Base-by-base conservation (phyloP, 2,888 invertebrate genomes). In the Epinotia demarniana region DNA sequence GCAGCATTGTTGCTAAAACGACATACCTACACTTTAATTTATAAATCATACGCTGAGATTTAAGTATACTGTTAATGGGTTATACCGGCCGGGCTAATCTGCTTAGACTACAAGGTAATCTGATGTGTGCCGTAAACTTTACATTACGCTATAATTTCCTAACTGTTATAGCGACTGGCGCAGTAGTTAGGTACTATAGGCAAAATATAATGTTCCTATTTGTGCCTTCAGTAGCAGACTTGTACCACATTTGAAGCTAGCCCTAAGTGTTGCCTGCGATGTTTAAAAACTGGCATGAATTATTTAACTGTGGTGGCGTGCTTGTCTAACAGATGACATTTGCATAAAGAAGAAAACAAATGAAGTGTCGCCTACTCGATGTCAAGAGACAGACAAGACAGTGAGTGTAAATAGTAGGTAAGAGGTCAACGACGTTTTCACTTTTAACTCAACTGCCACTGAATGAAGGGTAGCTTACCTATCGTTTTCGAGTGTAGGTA, bases 341-440 rank as follows among this genome's bases (percentile, higher is more conserved):
- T 69, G 58, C 69, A 60, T 69, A 46, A 57, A 69, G 43, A 69
- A 60, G 69, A 69, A 69, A 69, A 69, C 43, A 69, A 68, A 58
- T 43, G 68, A 43, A 60, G 33, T n/a, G 58, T 69, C 23, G 18
- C 43, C 16, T 67, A 19, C 39, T 43, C 18, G n/a, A 57, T 39
- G 19, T 68, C 19, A 68, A 19, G 9, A 58, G n/a, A 39, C n/a
- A 18, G 23, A 46, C 19, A 39, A 39, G 27, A 27, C 11, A 4
- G 55, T n/a, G 55, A 6, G 39, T 55, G 49, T 53, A 67, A 18
- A 57, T 19, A 58, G 43, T 58, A 43, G 46, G 43, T 58, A 43
- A 68, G 58, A 43, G 57, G 58, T 68, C 23, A 68, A 68, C 39
- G 67, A 57, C 57, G 68, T 58, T 43, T 67, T 18, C 39, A 46